Evolutionary conservation across 23 tunicate genomes (phyloP), one percentile per base, ranked within the genome.

Genomic region (Pegea sp.): DNA sequence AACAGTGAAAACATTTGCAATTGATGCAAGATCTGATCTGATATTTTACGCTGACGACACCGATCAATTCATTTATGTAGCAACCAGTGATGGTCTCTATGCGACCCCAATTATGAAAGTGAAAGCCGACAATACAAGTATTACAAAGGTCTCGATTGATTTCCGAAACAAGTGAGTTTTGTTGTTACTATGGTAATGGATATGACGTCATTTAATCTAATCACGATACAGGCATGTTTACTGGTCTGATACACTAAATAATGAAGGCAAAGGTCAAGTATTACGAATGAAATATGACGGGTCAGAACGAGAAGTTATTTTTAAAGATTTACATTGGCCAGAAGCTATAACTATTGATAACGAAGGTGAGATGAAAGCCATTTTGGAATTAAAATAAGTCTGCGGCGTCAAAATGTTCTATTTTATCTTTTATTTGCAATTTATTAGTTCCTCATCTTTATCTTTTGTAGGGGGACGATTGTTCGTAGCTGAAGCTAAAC

Each of bases 231-330:
- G 95, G 54, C 49, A 84, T 6, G 25, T 84, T 30, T 84, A 84
- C 54, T 84, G 95, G 95, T 68, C 84, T 2, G 72, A 84, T 34
- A 73, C 84, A 22, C 34, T 29, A 16, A 54, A 53, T 29, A 51
- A 28, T 7, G 66, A 52, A 22, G 84, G 62, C 26, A 25, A 33
- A 30, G 95, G 95, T 1, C 56, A 74, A 49, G 70, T 84, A 2
- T 61, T 81, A 71, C 51, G 95, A 25, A 75, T 79, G 68, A 62
- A 65, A 19, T 63, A 49, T 30, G 84, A 84, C 34, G 95, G 95
- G n/a, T 48, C 61, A 13, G 62, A 46, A 8, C 58, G 60, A 27
- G 84, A 84, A 68, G 33, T 84, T 34, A 76, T 84, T 3, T 52
- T 67, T 43, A 54, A 74, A 24, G 44, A 63, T 18, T 44, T 84